Conservation (phyloP, 2,888 invertebrate species). For the Physocephala rufipes region DNA sequence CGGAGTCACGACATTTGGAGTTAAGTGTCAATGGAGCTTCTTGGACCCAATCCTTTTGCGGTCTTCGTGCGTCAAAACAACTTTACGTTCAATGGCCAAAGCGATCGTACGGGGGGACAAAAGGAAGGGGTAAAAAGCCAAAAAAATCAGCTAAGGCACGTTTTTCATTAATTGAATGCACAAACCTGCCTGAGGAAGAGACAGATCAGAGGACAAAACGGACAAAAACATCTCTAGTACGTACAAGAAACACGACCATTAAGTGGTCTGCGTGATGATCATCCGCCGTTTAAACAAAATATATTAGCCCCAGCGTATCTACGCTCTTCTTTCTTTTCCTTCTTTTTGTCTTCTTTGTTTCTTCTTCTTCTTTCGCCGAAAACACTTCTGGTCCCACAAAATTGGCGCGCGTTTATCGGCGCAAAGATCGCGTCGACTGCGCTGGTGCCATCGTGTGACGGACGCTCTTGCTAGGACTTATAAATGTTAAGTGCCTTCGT, state of each 20-base stretch:
- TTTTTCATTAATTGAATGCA: constrained; percentile 49
- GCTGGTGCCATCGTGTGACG: neutral
- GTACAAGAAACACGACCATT: constrained; percentile 16
- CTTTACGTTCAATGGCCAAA: constrained; percentile 35
- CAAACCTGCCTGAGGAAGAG: constrained; percentile 31
- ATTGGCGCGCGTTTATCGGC: neutral
- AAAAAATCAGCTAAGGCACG: constrained; percentile 39
- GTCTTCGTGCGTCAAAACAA: constrained; percentile 45
- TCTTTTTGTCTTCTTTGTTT: constrained; percentile 9
- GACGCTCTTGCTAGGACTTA: neutral
- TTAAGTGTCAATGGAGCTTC: constrained; percentile 31
- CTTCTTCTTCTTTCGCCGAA: neutral
- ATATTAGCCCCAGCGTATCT: neutral
- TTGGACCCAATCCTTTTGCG: constrained; percentile 1
- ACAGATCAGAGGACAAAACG: neutral
- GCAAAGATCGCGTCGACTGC: too few relatives aligned
- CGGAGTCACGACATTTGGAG: constrained; percentile 31
- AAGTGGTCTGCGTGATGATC: constrained; percentile 9
- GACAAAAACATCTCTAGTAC: neutral
- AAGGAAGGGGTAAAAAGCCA: neutral
- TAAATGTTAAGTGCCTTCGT: constrained; percentile 24
- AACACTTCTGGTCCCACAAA: neutral
- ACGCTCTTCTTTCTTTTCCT: neutral
- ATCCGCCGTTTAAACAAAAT: neutral
- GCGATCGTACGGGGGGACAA: neutral